Percentiles rank a stretch among this genome's conserved stretches.
phyloP scores from a whole-genome alignment of 2,113 vertebrate species.

The Anoura caudifer region DNA sequence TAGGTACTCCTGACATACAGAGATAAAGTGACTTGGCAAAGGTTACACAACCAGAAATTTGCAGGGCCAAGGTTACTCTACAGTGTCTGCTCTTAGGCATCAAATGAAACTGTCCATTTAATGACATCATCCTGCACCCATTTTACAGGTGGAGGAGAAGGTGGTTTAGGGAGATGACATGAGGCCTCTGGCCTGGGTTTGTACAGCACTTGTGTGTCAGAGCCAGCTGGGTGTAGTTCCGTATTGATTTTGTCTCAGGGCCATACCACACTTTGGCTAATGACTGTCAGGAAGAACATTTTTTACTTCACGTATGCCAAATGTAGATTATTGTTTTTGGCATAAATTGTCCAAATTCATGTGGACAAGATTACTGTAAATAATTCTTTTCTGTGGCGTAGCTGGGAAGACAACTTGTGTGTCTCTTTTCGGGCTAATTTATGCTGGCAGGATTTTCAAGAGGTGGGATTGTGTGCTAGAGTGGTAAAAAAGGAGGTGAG shows the following conservation, averaged over 20 bases:
- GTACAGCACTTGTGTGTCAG: background rate
- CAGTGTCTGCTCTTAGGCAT: background rate
- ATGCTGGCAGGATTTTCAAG: conserved; percentile 17
- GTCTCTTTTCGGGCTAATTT: conserved; percentile 16
- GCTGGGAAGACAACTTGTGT: background rate
- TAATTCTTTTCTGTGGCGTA: background rate
- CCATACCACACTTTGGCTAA: background rate
- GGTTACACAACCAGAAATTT: background rate
- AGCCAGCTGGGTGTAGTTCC: background rate
- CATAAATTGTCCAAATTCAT: background rate
- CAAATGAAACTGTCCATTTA: background rate
- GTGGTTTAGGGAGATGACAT: background rate
- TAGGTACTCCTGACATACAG: background rate
- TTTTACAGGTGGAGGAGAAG: background rate
- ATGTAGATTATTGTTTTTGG: background rate
- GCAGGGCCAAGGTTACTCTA: background rate
- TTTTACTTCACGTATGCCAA: background rate
- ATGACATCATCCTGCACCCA: background rate
- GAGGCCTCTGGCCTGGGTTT: background rate
- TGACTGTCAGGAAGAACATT: background rate
- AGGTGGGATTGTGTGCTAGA: background rate
- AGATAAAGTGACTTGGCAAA: background rate
- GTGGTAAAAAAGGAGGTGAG: background rate
- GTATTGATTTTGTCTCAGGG: background rate
- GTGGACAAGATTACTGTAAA: background rate